Conservation (phyloP, 1,140 invertebrate species). For the Drosophila erecta region DNA sequence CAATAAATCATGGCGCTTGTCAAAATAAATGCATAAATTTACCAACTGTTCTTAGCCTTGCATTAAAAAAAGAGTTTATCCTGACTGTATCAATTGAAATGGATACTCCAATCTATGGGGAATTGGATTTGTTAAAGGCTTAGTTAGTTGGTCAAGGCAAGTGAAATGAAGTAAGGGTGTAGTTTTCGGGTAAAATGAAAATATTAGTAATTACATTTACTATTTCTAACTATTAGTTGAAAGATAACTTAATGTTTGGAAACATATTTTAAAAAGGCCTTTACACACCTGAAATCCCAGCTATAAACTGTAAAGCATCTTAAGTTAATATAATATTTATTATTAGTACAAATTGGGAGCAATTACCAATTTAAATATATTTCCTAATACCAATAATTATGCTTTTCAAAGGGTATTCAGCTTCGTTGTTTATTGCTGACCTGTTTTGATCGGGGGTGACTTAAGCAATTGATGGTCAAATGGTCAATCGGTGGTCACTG, state of each 20-base stretch:
- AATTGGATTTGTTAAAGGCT: constrained; percentile 75
- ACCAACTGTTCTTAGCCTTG: constrained; percentile 55
- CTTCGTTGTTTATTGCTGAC: neutral
- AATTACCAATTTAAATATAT: too few relatives aligned
- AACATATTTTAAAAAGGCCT: too few relatives aligned
- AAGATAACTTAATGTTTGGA: too few relatives aligned
- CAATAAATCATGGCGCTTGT: constrained; percentile 84
- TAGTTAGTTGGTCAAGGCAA: constrained; percentile 49
- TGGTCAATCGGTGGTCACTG: constrained; percentile 61
- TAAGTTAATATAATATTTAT: too few relatives aligned
- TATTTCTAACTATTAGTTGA: too few relatives aligned
- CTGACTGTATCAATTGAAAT: constrained; percentile 62
- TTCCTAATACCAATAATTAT: neutral
- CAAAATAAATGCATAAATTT: constrained; percentile 84
- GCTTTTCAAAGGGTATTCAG: constrained; percentile 8
- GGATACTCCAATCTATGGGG: constrained; percentile 19
- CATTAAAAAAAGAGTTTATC: constrained; percentile 26
- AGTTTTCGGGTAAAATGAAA: neutral
- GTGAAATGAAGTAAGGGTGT: neutral
- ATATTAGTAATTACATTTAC: too few relatives aligned
- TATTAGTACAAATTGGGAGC: too few relatives aligned
- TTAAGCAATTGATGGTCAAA: constrained; percentile 48
- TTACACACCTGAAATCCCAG: too few relatives aligned
- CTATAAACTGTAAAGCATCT: too few relatives aligned
- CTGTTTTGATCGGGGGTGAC: constrained; percentile 13